Evolutionary conservation across 2,113 vertebrate species (phyloP).

Genomic region (Mirounga angustirostris): DNA sequence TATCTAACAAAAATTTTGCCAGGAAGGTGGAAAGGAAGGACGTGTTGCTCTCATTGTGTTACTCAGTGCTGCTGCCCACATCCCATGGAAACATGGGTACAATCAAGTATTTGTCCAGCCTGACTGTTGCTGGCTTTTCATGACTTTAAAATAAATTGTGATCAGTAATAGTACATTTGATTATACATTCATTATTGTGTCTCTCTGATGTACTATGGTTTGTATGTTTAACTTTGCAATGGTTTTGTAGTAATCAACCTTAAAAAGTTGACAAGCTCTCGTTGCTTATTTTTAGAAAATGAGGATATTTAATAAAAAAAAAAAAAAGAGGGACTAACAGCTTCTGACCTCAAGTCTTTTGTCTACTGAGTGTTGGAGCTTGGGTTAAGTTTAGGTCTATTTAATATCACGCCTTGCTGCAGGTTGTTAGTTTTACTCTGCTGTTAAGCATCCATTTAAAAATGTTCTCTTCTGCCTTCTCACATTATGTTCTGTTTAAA

Average conservation of each 20-base stretch:
- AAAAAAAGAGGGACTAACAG: slow-evolving; percentile 63
- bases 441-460: slow-evolving; percentile 48
- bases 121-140: slow-evolving; percentile 93
- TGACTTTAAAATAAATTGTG: slow-evolving; percentile 93
- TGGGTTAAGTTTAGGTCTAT: slow-evolving; percentile 52
- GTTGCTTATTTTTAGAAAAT: slow-evolving; percentile 77
- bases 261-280: slow-evolving; percentile 68
- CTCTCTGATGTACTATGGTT: slow-evolving; percentile 75
- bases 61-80: slow-evolving; percentile 89
- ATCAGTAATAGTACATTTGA: slow-evolving; percentile 86
- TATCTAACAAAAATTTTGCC: slow-evolving; percentile 82
- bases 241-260: slow-evolving; percentile 75
- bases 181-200: slow-evolving; percentile 81
- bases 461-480: background rate
- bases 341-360: slow-evolving; percentile 71
- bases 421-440: slow-evolving; percentile 23
- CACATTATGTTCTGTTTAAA: background rate
- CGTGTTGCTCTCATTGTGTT: slow-evolving; percentile 86
- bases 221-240: slow-evolving; percentile 71
- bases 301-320: slow-evolving; percentile 76
- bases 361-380: slow-evolving; percentile 57
- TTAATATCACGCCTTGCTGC: slow-evolving; percentile 25
- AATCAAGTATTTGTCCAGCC: slow-evolving; percentile 89
- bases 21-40: slow-evolving; percentile 83
- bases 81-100: slow-evolving; percentile 85